These are phyloP conservation scores for Diadumene lineata DNA, from an alignment of 92 coral and sea anemone genomes.

Conservation along the genomic window DNA sequence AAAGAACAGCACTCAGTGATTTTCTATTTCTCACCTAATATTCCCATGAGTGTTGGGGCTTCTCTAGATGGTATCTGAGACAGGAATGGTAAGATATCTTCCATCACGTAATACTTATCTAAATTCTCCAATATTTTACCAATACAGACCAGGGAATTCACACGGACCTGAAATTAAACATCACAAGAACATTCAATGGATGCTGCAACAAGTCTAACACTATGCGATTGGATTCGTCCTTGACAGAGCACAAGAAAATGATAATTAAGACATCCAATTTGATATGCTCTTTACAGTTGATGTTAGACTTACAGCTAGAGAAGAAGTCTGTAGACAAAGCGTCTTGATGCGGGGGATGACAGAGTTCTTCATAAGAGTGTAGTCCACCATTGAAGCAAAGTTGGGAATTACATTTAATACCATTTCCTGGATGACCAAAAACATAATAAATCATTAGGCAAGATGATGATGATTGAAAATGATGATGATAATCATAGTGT, in stretches of 20 bases:
- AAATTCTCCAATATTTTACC: conserved; percentile 90
- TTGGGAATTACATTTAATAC: conserved; percentile 87
- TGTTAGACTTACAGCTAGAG: conserved; percentile 74
- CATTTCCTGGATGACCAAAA: conserved; percentile 66
- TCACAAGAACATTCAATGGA: too few species aligned
- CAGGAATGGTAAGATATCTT: conserved; percentile 86
- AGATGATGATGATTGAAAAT: not conserved
- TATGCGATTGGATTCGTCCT: too few species aligned
- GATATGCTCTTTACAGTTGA: too few species aligned
- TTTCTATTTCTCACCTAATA: conserved; percentile 59
- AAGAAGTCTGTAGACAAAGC: conserved; percentile 81
- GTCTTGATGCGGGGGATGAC: conserved; percentile 93
- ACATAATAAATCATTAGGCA: not conserved
- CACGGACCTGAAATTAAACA: conserved; percentile 94
- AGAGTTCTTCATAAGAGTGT: conserved; percentile 91
- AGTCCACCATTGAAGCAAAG: conserved; percentile 95
- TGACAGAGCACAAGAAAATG: too few species aligned
- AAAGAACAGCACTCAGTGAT: not conserved
- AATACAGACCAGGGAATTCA: conserved; percentile 88
- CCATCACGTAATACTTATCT: conserved; percentile 86
- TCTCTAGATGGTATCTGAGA: conserved; percentile 94
- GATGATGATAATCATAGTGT: not conserved
- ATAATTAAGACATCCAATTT: too few species aligned
- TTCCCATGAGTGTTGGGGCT: conserved; percentile 95
- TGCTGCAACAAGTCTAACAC: too few species aligned